phyloP scores from a whole-genome alignment of 1,140 invertebrate species.

The Drosophila ercepeae region DNA sequence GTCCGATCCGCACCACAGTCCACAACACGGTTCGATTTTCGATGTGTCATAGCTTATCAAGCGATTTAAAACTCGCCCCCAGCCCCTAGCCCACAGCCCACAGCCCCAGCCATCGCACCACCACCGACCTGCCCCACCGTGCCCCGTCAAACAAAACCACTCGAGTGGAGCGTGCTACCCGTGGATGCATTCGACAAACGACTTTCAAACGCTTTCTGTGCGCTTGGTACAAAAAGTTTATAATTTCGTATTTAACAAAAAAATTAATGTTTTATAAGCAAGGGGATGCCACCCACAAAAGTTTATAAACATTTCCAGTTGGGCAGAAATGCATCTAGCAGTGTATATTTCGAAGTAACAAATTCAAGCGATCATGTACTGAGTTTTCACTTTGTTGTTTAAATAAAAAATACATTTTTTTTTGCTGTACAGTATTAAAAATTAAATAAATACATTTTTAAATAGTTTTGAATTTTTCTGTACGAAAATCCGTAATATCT shows the following conservation, averaged over 20 bases:
- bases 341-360: background rate
- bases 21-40: background rate
- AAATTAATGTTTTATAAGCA: constrained; percentile 72
- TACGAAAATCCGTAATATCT: no score
- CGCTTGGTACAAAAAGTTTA: constrained; percentile 80
- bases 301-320: constrained; percentile 54
- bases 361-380: background rate
- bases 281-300: constrained; percentile 32
- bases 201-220: constrained; percentile 74
- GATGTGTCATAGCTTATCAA: background rate
- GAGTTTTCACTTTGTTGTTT: background rate
- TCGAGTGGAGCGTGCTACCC: constrained; percentile 40
- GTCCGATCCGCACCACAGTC: background rate
- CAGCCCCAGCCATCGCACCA: background rate
- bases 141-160: constrained; percentile 11
- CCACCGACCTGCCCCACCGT: background rate
- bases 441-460: no score
- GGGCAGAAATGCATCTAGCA: background rate
- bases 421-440: no score
- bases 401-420: no score
- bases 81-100: background rate
- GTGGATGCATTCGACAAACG: constrained; percentile 62
- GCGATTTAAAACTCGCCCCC: background rate
- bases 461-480: no score
- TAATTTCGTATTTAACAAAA: constrained; percentile 79